Percentiles rank a stretch among this genome's conserved stretches.
Conservation (phyloP, 2,797 vertebrate genomes). For the Betta splendens region DNA sequence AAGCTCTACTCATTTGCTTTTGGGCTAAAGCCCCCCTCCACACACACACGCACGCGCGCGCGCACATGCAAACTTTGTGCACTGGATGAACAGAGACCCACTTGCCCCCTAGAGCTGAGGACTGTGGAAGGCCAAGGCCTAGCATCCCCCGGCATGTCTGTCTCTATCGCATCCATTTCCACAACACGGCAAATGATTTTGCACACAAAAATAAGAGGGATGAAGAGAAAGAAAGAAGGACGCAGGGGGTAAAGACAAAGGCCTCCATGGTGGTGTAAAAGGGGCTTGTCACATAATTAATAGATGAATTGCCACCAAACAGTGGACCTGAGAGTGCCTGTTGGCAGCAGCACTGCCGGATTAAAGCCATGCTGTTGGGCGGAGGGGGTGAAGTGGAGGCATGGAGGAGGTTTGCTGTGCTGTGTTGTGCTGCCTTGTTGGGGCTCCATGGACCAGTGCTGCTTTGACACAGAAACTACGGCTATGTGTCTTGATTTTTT, state of each 20-base stretch:
- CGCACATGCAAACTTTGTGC: too few species aligned
- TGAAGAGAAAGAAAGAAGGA: slow-evolving; percentile 55
- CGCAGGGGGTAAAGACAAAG: slow-evolving; percentile 49
- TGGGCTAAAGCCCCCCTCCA: slow-evolving; percentile 52
- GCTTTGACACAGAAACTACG: slow-evolving; percentile 79
- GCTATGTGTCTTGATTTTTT: slow-evolving; percentile 75
- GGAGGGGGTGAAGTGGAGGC: slow-evolving; percentile 63
- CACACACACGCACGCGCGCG: too few species aligned
- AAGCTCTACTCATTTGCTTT: slow-evolving; percentile 69
- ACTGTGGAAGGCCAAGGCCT: slow-evolving; percentile 78
- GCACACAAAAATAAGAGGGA: slow-evolving; percentile 64
- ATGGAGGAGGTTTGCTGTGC: slow-evolving; percentile 57
- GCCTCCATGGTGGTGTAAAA: slow-evolving; percentile 65
- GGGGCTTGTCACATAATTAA: slow-evolving; percentile 78
- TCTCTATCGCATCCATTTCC: slow-evolving; percentile 80
- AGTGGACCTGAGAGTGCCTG: slow-evolving; percentile 70
- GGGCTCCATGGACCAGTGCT: slow-evolving; percentile 64
- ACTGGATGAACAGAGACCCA: slow-evolving; percentile 68
- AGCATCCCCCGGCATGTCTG: slow-evolving; percentile 75
- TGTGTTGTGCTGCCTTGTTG: slow-evolving; percentile 65
- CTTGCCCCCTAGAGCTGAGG: slow-evolving; percentile 68
- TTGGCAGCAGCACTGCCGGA: slow-evolving; percentile 71
- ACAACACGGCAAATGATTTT: slow-evolving; percentile 73
- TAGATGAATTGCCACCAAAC: slow-evolving; percentile 78
- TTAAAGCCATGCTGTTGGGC: slow-evolving; percentile 74